Conservation (phyloP, 2,113 vertebrate species). For the Mellivora capensis region DNA sequence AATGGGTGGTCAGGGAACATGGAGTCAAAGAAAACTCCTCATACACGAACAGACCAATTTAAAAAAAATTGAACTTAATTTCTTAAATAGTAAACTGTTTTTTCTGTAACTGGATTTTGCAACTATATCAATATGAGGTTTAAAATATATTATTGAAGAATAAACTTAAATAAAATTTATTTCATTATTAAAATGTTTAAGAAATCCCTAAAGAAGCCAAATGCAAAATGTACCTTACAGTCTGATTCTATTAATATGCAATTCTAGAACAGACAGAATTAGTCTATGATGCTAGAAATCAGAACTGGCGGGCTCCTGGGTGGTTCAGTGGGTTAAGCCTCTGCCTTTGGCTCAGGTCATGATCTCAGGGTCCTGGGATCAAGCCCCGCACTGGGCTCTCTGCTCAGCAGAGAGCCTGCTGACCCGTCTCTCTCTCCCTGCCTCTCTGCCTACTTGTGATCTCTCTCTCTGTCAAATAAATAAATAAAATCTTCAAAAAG, state of each 20-base stretch:
- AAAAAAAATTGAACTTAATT: background rate
- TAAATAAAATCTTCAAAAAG: no score
- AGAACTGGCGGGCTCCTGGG: background rate
- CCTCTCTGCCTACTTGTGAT: no score
- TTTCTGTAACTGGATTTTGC: background rate
- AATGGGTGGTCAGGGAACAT: background rate
- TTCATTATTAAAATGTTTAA: background rate
- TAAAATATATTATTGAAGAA: conserved; percentile 27
- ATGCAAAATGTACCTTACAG: background rate
- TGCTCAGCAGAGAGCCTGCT: no score
- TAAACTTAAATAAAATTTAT: background rate
- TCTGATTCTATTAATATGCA: background rate
- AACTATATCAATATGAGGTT: background rate
- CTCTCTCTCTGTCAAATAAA: no score
- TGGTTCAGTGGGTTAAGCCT: no score
- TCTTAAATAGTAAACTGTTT: background rate
- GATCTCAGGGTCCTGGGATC: no score
- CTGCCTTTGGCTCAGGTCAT: no score
- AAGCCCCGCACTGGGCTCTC: no score
- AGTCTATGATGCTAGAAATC: background rate
- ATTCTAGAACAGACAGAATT: background rate
- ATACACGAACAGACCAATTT: background rate
- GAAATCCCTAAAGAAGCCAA: background rate
- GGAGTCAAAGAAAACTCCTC: background rate
- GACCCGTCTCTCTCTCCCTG: no score